phyloP scores from a whole-genome alignment of 2,113 vertebrate genomes.

The Tauraco erythrolophus region DNA sequence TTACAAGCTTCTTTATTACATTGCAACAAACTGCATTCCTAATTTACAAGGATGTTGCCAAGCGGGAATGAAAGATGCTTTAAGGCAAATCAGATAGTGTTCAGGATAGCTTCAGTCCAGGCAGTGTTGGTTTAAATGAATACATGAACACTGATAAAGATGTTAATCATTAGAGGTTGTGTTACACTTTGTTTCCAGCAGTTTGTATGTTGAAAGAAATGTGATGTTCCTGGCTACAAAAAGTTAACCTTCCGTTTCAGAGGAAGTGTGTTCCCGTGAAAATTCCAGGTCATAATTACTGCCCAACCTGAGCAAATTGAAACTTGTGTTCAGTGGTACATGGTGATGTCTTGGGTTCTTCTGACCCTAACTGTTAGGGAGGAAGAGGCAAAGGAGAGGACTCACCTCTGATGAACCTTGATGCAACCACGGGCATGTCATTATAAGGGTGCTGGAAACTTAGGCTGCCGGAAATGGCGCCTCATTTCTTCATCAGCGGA shows the following conservation, averaged over 20 bases:
- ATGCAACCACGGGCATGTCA: neutral
- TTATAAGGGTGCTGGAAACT: neutral
- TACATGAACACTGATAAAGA: constrained; percentile 39
- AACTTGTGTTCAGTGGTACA: neutral
- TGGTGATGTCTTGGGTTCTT: neutral
- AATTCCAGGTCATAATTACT: neutral
- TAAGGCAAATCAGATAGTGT: constrained; percentile 54
- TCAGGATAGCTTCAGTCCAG: constrained; percentile 22
- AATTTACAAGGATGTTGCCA: constrained; percentile 41
- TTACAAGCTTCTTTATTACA: constrained; percentile 38
- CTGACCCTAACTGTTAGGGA: neutral
- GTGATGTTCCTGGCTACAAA: neutral
- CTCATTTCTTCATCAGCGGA: neutral
- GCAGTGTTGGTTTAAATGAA: constrained; percentile 14
- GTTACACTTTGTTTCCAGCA: constrained; percentile 30
- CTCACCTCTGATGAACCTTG: neutral
- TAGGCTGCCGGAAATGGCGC: neutral
- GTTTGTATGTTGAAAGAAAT: constrained; percentile 3
- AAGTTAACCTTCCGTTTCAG: neutral
- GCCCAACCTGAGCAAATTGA: neutral
- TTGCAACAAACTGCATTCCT: neutral
- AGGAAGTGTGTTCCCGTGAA: neutral
- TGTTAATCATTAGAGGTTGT: constrained; percentile 59
- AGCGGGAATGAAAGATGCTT: constrained; percentile 47
- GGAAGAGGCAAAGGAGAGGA: neutral